Base-by-base conservation (phyloP, 1,140 invertebrate genomes). In the Pristionchus pacificus region DNA sequence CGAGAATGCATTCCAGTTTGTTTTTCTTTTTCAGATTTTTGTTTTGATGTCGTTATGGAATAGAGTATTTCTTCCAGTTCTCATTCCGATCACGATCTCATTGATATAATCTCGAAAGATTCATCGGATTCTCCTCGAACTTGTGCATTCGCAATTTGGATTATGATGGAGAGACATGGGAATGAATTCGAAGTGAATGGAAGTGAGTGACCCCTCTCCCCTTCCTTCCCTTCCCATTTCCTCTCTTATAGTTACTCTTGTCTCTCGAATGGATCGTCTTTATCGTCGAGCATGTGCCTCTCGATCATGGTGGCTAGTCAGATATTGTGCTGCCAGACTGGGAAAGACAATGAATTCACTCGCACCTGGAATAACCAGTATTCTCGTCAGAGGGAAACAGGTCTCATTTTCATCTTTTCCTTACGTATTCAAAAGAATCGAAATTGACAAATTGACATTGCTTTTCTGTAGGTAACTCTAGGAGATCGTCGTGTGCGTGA, bases 361-460 rank as follows among this genome's bases (percentile, higher is more conserved):
- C 70, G 96, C 94, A 85, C 96, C 96, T 24, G 96, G 95, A 81
- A 94, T 98, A 69, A 98, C 96, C 30, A 92, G 92, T 19, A 91
- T 98, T 70, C 87, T 98, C 29, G 95, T 98, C 25, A 91, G 94
- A 86, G 95, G 95, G 74, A 98, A 97, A 87, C 93, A 97, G 88
- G 92, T 93, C 24, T 6, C 24, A 15, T 61, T 15, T 61, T 24
- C 25, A 61, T 27, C n/a, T 24, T 13, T 27, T 61, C 25, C 6
- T 61, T 61, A 25, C 24, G 60, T 49, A 76, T 55, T 60, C 19
- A n/a, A 74, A 24, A 27, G 10, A n/a, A 61, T 75, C 6, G 19
- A 19, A 2, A n/a, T 27, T 70, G 73, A 33, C 27, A 29, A 10
- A 38, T 38, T 68, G 28, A n/a, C 14, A 28, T 31, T 63, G 32